phyloP scores from a whole-genome alignment of 2,113 vertebrate genomes.

The Columba livia region DNA sequence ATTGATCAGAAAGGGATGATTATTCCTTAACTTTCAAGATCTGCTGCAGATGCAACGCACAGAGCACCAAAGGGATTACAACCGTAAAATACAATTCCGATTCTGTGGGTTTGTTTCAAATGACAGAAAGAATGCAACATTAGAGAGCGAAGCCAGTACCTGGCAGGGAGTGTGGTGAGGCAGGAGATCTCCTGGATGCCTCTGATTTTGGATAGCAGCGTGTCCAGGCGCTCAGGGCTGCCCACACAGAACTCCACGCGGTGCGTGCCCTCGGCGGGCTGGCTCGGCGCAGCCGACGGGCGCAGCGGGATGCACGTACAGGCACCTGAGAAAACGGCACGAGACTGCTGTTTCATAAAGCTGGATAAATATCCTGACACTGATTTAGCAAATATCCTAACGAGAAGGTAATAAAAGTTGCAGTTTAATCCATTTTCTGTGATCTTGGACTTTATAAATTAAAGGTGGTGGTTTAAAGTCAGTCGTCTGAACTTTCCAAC shows the following conservation, averaged over 20 bases:
- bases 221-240: constrained; percentile 66
- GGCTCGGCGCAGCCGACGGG: constrained; percentile 58
- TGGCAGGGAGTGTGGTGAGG: constrained; percentile 72
- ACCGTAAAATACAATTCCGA: neutral
- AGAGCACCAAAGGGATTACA: neutral
- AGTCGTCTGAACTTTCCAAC: neutral
- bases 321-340: constrained; percentile 46
- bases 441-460: neutral
- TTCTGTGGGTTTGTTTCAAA: neutral
- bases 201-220: constrained; percentile 76
- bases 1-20: neutral
- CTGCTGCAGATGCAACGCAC: neutral
- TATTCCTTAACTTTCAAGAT: neutral
- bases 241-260: constrained; percentile 81
- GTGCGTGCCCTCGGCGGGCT: constrained; percentile 69
- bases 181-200: constrained; percentile 59
- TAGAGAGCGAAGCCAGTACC: constrained; percentile 69
- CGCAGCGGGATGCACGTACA: constrained; percentile 68
- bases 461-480: neutral
- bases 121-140: neutral
- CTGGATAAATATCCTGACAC: neutral
- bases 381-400: neutral
- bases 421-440: neutral
- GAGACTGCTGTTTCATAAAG: neutral
- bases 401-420: neutral